Base-by-base conservation (phyloP, 1,140 invertebrate genomes). In the Drosophila yakuba region DNA sequence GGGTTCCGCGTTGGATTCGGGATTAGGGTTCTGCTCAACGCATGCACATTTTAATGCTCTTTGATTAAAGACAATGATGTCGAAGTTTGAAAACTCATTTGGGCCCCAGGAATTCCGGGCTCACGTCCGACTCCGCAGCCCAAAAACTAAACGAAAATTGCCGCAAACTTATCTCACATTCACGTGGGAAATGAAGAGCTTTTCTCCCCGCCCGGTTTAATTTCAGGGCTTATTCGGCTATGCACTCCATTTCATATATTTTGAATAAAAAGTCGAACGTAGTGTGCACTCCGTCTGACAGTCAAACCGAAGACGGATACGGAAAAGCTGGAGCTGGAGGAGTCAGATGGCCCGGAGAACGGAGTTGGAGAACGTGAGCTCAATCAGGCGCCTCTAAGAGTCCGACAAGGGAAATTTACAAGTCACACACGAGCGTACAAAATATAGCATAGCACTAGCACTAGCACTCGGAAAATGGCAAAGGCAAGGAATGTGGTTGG, bases 381-480 rank as follows among this genome's bases (percentile, higher is more conserved):
- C 82, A 85, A 85, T 85, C 82, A 85, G 86, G 82, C 82, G 82
- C 64, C 78, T 64, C 81, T 84, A 72, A 60, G 45, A 62, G 67
- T 81, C 58, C 82, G 84, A 86, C 82, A 63, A 74, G 82, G 82
- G 82, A 85, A 85, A 85, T 85, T 85, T 86, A 85, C 81, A 85
- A 84, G 82, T 67, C 74, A 85, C 74, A 81, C 74, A 85, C 77
- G 58, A 63, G 44, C 66, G 54, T 45, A 72, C 60, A 39, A 67
- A 60, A 62, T 74, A 74, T 74, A 60, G 56, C 20, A 20, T 20
- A 20, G 20, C 20, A 20, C 17, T 17, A 17, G 20, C 20, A 20
- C 20, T 20, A 2, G 20, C 45, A 20, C 25, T 71, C 20, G 61
- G 62, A 69, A 73, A 66, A 47, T 62, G 44, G 55, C 68, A 71